A percentile compares a stretch with the other conserved stretches of the same genome.
Evolutionary conservation across 2,888 invertebrate genomes (phyloP).

Genomic region (Trachelus iudaicus): DNA sequence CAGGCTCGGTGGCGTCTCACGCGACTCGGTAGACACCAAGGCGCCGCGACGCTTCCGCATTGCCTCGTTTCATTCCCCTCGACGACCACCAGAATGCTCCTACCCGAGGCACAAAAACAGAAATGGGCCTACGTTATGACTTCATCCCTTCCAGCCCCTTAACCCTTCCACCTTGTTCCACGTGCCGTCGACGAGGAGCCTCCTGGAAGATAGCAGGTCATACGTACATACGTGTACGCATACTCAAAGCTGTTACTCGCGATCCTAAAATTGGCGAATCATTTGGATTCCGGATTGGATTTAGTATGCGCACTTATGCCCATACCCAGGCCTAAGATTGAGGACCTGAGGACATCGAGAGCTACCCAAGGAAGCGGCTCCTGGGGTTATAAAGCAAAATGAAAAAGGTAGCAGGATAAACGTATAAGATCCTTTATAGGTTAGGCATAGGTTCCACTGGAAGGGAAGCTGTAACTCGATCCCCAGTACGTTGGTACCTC

Average conservation of each 20-base stretch:
- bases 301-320: background rate
- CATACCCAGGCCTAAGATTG: background rate
- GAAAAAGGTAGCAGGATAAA: constrained; percentile 17
- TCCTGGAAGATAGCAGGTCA: background rate
- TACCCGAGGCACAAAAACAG: background rate
- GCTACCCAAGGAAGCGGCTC: background rate
- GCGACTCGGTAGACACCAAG: constrained; percentile 39
- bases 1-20: constrained; percentile 42
- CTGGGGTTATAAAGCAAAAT: constrained; percentile 17
- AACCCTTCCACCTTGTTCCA: background rate
- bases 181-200: background rate
- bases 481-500: constrained; percentile 16
- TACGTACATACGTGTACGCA: background rate
- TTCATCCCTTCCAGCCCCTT: background rate
- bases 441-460: background rate
- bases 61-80: constrained; percentile 37
- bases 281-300: background rate
- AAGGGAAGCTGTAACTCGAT: constrained; percentile 18
- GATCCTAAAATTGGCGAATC: background rate
- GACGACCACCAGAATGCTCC: background rate
- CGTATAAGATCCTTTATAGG: background rate
- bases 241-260: no score
- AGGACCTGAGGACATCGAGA: background rate
- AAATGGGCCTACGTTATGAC: background rate
- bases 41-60: constrained; percentile 41